Evolutionary conservation across 2,797 vertebrate genomes (phyloP), one percentile per base, ranked within the genome.

Genomic region (Pachyuromys duprasi): DNA sequence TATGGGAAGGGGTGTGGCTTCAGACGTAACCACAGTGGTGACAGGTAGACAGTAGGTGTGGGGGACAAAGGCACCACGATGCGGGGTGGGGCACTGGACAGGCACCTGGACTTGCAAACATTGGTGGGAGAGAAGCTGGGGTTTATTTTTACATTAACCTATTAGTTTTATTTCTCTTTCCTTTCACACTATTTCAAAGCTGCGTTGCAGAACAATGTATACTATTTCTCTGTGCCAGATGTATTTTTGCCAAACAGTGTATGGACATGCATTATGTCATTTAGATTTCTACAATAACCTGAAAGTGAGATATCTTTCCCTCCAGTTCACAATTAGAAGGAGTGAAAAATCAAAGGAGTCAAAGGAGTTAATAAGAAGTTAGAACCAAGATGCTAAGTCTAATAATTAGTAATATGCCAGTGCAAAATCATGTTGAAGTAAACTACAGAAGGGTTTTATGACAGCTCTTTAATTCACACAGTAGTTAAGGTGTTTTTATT

Each of bases 341-440:
- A 84, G n/a, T 42, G 55, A 95, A 94, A 49, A 90, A 74, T 65
- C 39, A 97, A 90, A 90, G 72, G 78, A 93, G 24, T 39, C 49
- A 81, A 81, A n/a, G 33, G 53, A 91, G 62, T 83, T 63, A 89
- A 87, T 62, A 86, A 82, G 0, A 92, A 63, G 14, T 53, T 22
- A 60, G 36, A 91, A 60, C 42, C n/a, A 76, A 84, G 36, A 53
- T 86, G 82, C 72, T 80, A 62, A 65, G 87, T 53, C 36, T 63
- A 39, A 78, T 62, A 81, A 33, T 84, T 93, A 67, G 22, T 36
- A 63, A 26, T 45, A 75, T 18, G 42, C 42, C 88, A 83, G 83
- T n/a, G 14, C 28, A 45, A n/a, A 45, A n/a, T 62, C 36, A n/a
- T 90, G 95, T 92, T 3, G 49, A 49, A 49, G 49, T 57, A 60